Evolutionary conservation across 2,888 invertebrate genomes (phyloP).

Genomic region (Pediacus dermestoides): DNA sequence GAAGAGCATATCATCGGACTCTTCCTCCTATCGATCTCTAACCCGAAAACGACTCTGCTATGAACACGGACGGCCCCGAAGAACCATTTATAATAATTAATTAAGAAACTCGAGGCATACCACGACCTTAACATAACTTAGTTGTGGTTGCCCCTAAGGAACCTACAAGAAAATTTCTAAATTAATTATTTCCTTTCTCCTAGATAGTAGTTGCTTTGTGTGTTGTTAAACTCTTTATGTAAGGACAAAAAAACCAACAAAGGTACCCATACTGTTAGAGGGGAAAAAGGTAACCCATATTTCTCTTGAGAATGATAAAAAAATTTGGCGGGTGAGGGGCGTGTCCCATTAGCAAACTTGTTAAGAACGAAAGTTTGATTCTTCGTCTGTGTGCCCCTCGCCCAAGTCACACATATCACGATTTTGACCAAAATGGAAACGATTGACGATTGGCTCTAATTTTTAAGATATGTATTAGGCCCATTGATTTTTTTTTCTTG

Average conservation of each 20-base stretch:
- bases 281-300: conserved; percentile 31
- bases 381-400: too few relatives aligned
- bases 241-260: conserved; percentile 20
- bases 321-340: too few relatives aligned
- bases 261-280: conserved; percentile 46
- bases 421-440: conserved; percentile 21
- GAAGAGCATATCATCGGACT: conserved; percentile 15
- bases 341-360: too few relatives aligned
- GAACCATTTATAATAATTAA: conserved; percentile 14
- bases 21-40: conserved; percentile 17
- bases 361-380: too few relatives aligned
- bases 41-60: conserved; percentile 31
- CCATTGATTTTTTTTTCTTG: conserved; percentile 42
- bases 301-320: conserved; percentile 33
- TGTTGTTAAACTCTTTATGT: conserved; percentile 22
- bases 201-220: conserved; percentile 37
- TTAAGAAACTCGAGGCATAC: too few relatives aligned
- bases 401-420: conserved; percentile 21
- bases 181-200: too few relatives aligned
- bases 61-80: conserved; percentile 30
- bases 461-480: conserved; percentile 41
- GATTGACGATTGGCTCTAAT: conserved; percentile 10
- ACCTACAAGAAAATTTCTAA: too few relatives aligned
- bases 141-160: too few relatives aligned
- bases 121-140: too few relatives aligned